Percentiles rank a stretch among this genome's conserved stretches.
Evolutionary conservation across 1,140 invertebrate species (phyloP).

Genomic region (Aethina tumida): DNA sequence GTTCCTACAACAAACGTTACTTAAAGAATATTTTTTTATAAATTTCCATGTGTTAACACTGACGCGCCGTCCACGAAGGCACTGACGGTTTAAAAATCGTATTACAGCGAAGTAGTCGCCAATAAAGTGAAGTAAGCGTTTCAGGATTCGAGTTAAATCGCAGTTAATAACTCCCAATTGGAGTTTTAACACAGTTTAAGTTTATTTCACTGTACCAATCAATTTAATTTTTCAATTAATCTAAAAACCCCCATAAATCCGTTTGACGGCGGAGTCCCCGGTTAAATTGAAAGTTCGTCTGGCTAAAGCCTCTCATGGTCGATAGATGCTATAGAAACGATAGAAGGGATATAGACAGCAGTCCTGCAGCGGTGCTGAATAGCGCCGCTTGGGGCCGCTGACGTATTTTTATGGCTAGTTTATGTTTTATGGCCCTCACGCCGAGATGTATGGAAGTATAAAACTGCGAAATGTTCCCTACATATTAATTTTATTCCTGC

Average conservation of each 20-base stretch:
- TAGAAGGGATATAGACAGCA: slow-evolving; percentile 15
- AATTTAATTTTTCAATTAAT: slow-evolving; percentile 11
- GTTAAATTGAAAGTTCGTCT: slow-evolving; percentile 4
- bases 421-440: slow-evolving; percentile 22
- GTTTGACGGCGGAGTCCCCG: slow-evolving; percentile 1
- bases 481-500: slow-evolving; percentile 25
- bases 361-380: slow-evolving; percentile 12
- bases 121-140: too few relatives aligned
- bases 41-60: too few relatives aligned
- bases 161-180: too few relatives aligned
- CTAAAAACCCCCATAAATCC: slow-evolving; percentile 10
- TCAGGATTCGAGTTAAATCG: too few relatives aligned
- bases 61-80: too few relatives aligned
- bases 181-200: too few relatives aligned
- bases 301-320: slow-evolving; percentile 9
- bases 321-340: too few relatives aligned
- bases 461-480: slow-evolving; percentile 24
- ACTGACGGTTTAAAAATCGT: too few relatives aligned
- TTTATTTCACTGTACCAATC: slow-evolving; percentile 1
- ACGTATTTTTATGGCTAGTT: slow-evolving; percentile 20
- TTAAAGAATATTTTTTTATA: too few relatives aligned
- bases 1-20: too few relatives aligned
- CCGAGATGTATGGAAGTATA: slow-evolving; percentile 19
- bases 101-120: too few relatives aligned
- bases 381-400: slow-evolving; percentile 8